Evolutionary conservation across 2,888 invertebrate species (phyloP).

Genomic region (Malachius bipustulatus): DNA sequence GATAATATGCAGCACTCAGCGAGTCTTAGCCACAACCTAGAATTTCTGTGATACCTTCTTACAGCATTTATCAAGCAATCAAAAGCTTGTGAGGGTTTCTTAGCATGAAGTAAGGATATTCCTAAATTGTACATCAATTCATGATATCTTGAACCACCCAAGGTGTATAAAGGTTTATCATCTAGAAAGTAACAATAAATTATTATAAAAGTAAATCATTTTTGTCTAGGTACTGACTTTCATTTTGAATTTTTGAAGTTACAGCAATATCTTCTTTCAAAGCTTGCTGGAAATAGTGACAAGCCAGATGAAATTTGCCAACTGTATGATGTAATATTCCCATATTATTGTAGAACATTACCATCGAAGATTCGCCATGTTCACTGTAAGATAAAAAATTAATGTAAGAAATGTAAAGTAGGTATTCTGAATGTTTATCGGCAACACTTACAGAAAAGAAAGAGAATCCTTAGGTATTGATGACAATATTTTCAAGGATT

Average conservation of each 20-base stretch:
- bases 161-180: constrained; percentile 47
- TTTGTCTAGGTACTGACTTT: too few relatives aligned
- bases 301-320: constrained; percentile 68
- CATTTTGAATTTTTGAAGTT: constrained; percentile 1
- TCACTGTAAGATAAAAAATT: constrained; percentile 34
- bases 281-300: constrained; percentile 68
- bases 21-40: constrained; percentile 81
- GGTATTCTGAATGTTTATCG: constrained; percentile 12
- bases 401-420: too few relatives aligned
- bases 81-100: constrained; percentile 74
- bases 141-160: constrained; percentile 49
- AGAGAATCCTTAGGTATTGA: constrained; percentile 37
- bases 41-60: constrained; percentile 75
- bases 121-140: constrained; percentile 73
- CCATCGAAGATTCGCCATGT: constrained; percentile 47
- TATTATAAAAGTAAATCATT: constrained; percentile 8
- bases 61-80: constrained; percentile 81
- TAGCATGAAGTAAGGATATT: constrained; percentile 68
- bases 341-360: constrained; percentile 68
- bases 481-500: constrained; percentile 47
- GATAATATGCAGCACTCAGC: constrained; percentile 81
- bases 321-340: constrained; percentile 70
- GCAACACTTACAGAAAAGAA: constrained; percentile 18
- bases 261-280: constrained; percentile 51
- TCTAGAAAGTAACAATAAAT: constrained; percentile 26